Conservation (phyloP, 1,140 invertebrate species). For the Belonocnema kinseyi region DNA sequence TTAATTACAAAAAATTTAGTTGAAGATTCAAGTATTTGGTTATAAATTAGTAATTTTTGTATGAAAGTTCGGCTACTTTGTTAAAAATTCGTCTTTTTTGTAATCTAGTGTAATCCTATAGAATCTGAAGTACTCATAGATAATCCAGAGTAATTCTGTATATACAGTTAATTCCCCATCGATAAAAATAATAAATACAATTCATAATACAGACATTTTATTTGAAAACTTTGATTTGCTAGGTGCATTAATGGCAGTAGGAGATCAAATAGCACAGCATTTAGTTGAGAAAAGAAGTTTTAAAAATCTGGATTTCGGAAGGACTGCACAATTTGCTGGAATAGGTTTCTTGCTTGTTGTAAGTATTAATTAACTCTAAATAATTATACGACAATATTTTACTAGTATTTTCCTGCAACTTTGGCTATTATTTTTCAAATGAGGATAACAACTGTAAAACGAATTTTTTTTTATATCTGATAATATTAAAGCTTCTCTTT, state of each 20-base stretch:
- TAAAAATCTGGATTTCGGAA: conserved; percentile 69
- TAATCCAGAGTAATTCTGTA: no score
- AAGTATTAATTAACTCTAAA: conserved; percentile 19
- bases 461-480: no score
- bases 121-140: no score
- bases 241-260: conserved; percentile 78
- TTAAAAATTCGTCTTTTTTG: no score
- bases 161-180: no score
- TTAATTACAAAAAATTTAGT: no score
- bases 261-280: conserved; percentile 78
- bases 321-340: conserved; percentile 74
- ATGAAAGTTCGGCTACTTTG: no score
- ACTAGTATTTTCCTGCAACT: conserved; percentile 10
- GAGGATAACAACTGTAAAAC: no score
- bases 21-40: no score
- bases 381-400: conserved; percentile 27
- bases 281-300: conserved; percentile 74
- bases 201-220: conserved; percentile 1
- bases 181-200: conserved; percentile 28
- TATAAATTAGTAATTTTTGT: no score
- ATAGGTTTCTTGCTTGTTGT: conserved; percentile 67
- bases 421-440: background rate
- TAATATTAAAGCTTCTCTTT: no score
- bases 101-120: no score
- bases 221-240: conserved; percentile 37